Evolutionary conservation across 2,888 invertebrate genomes (phyloP).

Genomic region (Periphyllus acericola): DNA sequence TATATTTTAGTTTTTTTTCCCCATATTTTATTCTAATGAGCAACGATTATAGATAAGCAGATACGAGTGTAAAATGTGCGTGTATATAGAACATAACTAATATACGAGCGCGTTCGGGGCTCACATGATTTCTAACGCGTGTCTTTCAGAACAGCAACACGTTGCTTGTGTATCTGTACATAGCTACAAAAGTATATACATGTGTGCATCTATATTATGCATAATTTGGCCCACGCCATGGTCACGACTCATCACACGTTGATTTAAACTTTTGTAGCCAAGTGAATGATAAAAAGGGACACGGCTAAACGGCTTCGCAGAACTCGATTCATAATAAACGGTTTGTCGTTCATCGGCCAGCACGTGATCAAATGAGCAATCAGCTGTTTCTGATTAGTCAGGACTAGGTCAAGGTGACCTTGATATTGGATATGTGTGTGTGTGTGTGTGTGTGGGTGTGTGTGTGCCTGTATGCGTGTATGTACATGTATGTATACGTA

Average conservation of each 20-base stretch:
- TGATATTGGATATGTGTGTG: constrained; percentile 18
- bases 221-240: background rate
- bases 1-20: background rate
- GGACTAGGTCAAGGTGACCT: constrained; percentile 52
- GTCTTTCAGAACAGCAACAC: no score
- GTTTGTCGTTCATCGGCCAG: background rate
- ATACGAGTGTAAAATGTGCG: background rate
- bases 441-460: background rate
- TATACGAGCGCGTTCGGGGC: no score
- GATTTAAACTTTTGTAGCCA: background rate
- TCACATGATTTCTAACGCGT: no score
- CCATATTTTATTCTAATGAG: no score
- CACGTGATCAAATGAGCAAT: constrained; percentile 39
- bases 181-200: no score
- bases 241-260: background rate
- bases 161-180: no score
- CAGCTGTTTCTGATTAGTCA: constrained; percentile 40
- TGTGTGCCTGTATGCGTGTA: background rate
- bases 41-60: background rate
- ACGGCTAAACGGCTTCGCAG: background rate
- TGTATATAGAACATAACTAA: no score
- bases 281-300: background rate
- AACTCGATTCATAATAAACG: constrained; percentile 34
- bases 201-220: no score
- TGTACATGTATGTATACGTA: background rate